Percentiles rank a stretch among this genome's conserved stretches.
Evolutionary conservation across 2,113 vertebrate genomes (phyloP).

Genomic region (Poeciliopsis retropinna): DNA sequence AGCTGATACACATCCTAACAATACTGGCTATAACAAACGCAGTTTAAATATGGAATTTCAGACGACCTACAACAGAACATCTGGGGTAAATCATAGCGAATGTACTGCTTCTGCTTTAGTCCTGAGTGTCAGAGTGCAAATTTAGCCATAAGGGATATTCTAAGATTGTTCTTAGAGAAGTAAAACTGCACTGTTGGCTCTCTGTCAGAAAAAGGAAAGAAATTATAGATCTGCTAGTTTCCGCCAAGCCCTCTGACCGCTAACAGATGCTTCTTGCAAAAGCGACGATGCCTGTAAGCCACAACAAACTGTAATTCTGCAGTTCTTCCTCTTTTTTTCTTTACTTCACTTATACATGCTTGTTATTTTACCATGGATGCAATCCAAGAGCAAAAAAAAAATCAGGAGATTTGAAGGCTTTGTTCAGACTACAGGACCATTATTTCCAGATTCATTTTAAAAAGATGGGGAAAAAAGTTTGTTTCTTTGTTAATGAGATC

Average conservation of each 20-base stretch:
- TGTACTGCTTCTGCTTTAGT: neutral
- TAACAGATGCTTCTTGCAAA: slow-evolving; percentile 14
- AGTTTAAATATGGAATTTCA: neutral
- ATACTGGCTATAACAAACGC: neutral
- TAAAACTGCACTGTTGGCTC: slow-evolving; percentile 7
- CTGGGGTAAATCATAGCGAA: neutral
- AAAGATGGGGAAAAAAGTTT: no score
- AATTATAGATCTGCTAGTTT: slow-evolving; percentile 13
- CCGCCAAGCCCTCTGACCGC: slow-evolving; percentile 5
- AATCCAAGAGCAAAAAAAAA: neutral
- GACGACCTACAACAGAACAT: neutral
- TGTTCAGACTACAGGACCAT: neutral
- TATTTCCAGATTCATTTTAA: neutral
- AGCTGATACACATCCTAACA: neutral
- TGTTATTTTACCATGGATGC: neutral
- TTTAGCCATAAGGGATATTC: neutral
- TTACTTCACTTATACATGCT: neutral
- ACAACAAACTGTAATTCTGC: slow-evolving; percentile 2
- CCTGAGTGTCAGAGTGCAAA: neutral
- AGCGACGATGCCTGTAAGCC: slow-evolving; percentile 3
- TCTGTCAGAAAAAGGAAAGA: neutral
- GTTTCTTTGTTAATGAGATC: neutral
- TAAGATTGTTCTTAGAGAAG: slow-evolving; percentile 3
- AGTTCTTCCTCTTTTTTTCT: neutral
- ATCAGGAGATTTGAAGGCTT: neutral